phyloP scores from a whole-genome alignment of 2,113 vertebrate species.

The Nycticorax nycticorax region DNA sequence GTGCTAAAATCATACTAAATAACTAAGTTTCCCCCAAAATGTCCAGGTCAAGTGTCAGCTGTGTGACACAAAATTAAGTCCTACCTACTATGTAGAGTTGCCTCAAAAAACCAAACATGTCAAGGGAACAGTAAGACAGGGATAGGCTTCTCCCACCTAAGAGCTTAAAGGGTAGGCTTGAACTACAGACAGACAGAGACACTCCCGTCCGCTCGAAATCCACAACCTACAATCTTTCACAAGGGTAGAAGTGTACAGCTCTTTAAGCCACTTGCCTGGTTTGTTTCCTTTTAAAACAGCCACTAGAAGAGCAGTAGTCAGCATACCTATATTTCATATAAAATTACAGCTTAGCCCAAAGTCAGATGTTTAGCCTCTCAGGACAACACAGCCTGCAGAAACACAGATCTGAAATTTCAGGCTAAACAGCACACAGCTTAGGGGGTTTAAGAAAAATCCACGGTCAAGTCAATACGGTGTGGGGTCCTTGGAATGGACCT shows the following conservation, averaged over 20 bases:
- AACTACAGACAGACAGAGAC: background rate
- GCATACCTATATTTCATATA: background rate
- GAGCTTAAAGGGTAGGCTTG: background rate
- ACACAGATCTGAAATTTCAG: background rate
- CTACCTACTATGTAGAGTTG: background rate
- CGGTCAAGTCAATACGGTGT: rapidly evolving
- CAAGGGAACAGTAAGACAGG: background rate
- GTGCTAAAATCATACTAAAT: background rate
- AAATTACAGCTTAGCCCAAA: background rate
- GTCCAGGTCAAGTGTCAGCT: background rate
- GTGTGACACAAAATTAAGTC: background rate
- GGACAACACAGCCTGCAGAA: background rate
- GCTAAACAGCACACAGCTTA: background rate
- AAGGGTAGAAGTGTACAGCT: background rate
- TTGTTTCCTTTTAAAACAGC: background rate
- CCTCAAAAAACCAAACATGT: background rate
- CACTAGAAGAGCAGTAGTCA: background rate
- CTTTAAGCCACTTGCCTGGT: background rate
- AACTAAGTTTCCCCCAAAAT: background rate
- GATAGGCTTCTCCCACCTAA: background rate
- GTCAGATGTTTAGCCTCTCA: background rate
- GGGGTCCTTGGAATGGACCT: background rate
- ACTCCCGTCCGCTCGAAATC: background rate
- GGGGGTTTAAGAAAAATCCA: background rate
- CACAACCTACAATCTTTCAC: rapidly evolving